Evolutionary conservation across 92 coral and sea anemone species (phyloP).

Genomic region (Isaurus tuberculatus): DNA sequence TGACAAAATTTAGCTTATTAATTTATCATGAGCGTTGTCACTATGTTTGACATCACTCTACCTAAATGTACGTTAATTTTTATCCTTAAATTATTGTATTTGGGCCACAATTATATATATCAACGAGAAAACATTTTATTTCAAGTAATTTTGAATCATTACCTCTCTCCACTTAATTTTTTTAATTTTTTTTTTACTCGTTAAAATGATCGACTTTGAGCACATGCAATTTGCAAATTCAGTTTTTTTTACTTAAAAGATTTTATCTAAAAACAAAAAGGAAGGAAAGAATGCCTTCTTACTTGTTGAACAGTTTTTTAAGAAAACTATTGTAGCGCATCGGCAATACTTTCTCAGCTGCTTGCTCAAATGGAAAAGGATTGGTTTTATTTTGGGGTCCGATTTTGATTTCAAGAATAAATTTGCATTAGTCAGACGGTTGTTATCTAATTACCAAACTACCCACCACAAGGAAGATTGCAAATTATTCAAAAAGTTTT

Average conservation of each 20-base stretch:
- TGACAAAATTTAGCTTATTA: slow-evolving; percentile 41
- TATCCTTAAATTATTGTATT: background rate
- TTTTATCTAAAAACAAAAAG: background rate
- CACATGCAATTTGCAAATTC: too few species aligned
- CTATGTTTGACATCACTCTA: background rate
- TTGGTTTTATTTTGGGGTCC: background rate
- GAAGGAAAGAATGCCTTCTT: background rate
- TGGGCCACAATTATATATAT: background rate
- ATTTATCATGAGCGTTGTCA: slow-evolving; percentile 36
- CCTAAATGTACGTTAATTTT: background rate
- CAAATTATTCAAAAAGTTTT: background rate
- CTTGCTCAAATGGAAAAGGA: too few species aligned
- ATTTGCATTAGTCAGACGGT: background rate
- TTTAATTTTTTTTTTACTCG: background rate
- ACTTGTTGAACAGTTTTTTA: too few species aligned
- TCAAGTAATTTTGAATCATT: background rate
- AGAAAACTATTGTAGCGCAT: too few species aligned
- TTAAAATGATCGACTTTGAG: background rate
- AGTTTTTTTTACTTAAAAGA: too few species aligned
- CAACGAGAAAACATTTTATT: background rate
- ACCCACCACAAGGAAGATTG: background rate
- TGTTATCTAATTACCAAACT: background rate
- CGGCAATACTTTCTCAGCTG: too few species aligned
- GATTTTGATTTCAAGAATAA: background rate
- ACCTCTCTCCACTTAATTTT: background rate